Conservation (phyloP, 2,113 vertebrate genomes). For the Aleadryas rufinucha region DNA sequence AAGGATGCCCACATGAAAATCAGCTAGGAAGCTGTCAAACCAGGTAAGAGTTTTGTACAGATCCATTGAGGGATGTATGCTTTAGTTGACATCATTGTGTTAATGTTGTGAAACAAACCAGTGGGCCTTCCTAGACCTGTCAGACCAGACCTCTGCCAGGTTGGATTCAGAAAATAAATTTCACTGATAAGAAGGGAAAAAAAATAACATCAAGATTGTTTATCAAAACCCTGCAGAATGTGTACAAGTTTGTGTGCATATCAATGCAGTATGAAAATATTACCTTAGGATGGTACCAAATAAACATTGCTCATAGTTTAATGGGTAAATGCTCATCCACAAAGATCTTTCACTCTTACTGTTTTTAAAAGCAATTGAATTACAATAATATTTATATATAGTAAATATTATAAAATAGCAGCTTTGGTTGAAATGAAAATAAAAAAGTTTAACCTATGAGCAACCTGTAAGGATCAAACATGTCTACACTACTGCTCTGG, state of each 20-base stretch:
- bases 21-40: neutral
- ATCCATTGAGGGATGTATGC: neutral
- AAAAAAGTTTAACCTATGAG: neutral
- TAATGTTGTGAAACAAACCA: neutral
- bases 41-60: neutral
- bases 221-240: neutral
- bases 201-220: neutral
- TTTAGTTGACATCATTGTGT: neutral
- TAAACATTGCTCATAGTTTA: neutral
- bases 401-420: neutral
- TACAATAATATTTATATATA: neutral
- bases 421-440: neutral
- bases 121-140: neutral
- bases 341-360: neutral
- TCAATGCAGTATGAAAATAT: neutral
- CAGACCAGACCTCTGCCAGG: neutral
- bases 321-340: neutral
- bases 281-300: neutral
- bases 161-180: neutral
- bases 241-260: neutral
- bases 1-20: neutral
- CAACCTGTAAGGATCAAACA: neutral
- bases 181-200: neutral
- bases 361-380: neutral
- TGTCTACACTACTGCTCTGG: neutral